Base-by-base conservation (phyloP, 2,113 vertebrate genomes). In the Dromas ardeola region DNA sequence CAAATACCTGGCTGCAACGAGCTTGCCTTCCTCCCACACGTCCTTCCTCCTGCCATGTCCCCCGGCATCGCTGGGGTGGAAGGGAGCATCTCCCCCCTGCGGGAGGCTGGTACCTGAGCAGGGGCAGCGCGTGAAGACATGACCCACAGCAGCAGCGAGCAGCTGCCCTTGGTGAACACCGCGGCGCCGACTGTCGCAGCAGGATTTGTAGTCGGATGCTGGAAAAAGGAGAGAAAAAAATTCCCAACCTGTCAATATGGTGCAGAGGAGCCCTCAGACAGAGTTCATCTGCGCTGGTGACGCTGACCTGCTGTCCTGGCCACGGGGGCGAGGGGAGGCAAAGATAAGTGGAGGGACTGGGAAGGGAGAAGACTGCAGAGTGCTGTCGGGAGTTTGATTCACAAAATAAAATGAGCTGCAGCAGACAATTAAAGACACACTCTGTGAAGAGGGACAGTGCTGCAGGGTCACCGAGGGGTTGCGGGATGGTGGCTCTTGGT, bases 31-130 rank as follows among this genome's bases (percentile, higher is more conserved):
- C 52, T 61, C 45, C 67, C 30, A 5, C 38, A 22, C 2, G 0
- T 27, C 52, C 52, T 13, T 53, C 52, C 52, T 53, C 17, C 36
- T 73, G n/a, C 49, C 43, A 52, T 4, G 34, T 11, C 7, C 38
- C 47, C 21, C 5, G 30, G 23, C 58, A 27, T 27, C 0, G 1
- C 11, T 6, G 13, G 25, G 4, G 42, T 34, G 20, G 50, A 22
- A 45, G 10, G 22, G 40, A 80, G 27, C 15, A 8, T 26, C 12
- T 38, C 1, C 4, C 4, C 42, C 1, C 13, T 0, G 0, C 0
- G 16, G 67, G 22, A 76, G 25, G 59, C 18, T 66, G 49, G 4
- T 34, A 12, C 1, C 0, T 30, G 36, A 38, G 49, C 55, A 52
- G 50, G 52, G 27, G 30, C 23, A 62, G 50, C 14, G 11, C 3